Evolutionary conservation across 1,140 invertebrate genomes (phyloP).

Genomic region (Drosophila trapezifrons): DNA sequence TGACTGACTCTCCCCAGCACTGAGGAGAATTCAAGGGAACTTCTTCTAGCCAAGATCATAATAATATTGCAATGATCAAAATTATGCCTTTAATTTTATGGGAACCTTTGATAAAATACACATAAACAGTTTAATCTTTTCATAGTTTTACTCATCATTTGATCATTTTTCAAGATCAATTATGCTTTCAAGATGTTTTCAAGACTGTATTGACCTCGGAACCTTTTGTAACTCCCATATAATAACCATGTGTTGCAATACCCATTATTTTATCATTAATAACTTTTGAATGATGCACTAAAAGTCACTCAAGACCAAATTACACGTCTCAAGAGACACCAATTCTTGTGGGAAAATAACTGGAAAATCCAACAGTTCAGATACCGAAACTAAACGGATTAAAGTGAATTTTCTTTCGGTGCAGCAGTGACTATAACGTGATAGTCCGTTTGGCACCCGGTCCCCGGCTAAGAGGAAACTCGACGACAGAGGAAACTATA

Average conservation of each 20-base stretch:
- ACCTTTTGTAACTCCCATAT: constrained; percentile 2
- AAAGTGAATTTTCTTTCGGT: constrained; percentile 16
- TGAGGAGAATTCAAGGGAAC: background rate
- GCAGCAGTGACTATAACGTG: constrained; percentile 25
- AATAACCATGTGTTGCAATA: constrained; percentile 1
- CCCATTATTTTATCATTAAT: constrained; percentile 9
- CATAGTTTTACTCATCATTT: constrained; percentile 5
- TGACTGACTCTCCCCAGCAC: constrained; percentile 36
- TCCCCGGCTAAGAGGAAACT: constrained; percentile 2
- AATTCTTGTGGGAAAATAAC: constrained; percentile 1
- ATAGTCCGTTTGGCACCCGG: constrained; percentile 50
- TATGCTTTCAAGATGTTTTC: constrained; percentile 1
- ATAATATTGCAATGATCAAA: no score
- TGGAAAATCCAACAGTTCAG: background rate
- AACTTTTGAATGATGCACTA: constrained; percentile 5
- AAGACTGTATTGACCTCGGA: constrained; percentile 1
- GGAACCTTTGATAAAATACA: no score
- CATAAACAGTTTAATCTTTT: background rate
- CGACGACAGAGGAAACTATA: constrained; percentile 14
- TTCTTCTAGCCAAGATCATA: no score
- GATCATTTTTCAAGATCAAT: constrained; percentile 15
- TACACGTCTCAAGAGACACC: background rate
- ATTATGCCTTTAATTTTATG: no score
- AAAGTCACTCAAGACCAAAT: constrained; percentile 4
- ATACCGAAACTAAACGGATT: constrained; percentile 4